Conservation (phyloP, 2,113 vertebrate genomes). For the Pseudolaguvia tuberculata region DNA sequence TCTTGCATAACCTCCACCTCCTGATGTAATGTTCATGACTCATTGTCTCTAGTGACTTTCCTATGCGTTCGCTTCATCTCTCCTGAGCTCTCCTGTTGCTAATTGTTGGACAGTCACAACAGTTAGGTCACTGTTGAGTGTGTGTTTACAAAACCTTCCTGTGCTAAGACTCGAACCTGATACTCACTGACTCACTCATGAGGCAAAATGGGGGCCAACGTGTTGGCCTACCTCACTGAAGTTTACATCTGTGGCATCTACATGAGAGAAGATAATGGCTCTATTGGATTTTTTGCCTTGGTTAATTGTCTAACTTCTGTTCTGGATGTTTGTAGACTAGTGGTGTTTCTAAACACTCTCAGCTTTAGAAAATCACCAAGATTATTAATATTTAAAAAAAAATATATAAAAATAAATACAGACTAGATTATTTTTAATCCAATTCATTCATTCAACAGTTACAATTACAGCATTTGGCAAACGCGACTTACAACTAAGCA, state of each 20-base stretch:
- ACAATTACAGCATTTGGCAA: too few relatives aligned
- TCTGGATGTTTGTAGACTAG: constrained; percentile 5
- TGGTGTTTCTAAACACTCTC: neutral
- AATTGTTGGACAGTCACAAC: constrained; percentile 63
- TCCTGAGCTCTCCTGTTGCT: constrained; percentile 55
- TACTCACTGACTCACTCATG: constrained; percentile 30
- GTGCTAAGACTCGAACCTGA: constrained; percentile 32
- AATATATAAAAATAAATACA: too few relatives aligned
- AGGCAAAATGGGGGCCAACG: constrained; percentile 11
- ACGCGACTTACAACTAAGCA: too few relatives aligned
- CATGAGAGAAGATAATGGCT: constrained; percentile 14
- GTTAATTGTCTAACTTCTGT: constrained; percentile 29
- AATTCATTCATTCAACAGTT: too few relatives aligned
- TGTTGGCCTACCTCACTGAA: neutral
- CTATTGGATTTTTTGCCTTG: constrained; percentile 33
- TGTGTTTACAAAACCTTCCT: constrained; percentile 44
- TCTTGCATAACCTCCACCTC: constrained; percentile 26
- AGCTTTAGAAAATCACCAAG: neutral
- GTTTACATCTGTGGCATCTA: constrained; percentile 23
- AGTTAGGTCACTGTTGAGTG: constrained; percentile 66
- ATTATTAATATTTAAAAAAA: too few relatives aligned
- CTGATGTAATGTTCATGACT: constrained; percentile 38
- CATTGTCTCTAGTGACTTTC: constrained; percentile 39
- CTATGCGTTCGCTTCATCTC: constrained; percentile 35
- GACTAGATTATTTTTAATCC: too few relatives aligned